Percentiles rank a stretch among this genome's conserved stretches.
Evolutionary conservation across 1,140 invertebrate genomes (phyloP).

Genomic region (Heliothis subflexa): DNA sequence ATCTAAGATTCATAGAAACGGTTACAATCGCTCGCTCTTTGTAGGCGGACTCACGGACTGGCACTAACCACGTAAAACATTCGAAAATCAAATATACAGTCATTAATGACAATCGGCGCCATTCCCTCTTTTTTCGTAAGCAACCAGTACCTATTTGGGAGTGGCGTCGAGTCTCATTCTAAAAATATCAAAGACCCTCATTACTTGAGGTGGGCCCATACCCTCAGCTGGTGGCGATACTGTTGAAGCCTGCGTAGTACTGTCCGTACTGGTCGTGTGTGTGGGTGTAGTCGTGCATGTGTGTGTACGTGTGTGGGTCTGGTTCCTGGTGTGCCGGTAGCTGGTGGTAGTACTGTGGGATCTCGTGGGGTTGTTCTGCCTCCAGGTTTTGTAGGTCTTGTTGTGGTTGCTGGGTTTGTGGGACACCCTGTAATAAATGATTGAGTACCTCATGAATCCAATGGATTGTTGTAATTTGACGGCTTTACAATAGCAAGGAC

Average conservation of each 20-base stretch:
- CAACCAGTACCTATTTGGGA: not conserved
- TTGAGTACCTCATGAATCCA: too few species aligned
- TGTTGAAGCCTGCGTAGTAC: conserved; percentile 64
- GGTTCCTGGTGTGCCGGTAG: conserved; percentile 32
- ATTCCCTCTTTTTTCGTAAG: not conserved
- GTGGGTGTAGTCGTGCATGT: conserved; percentile 29
- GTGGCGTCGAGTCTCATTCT: not conserved
- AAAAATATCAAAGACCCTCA: conserved; percentile 48
- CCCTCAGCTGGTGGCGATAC: conserved; percentile 68
- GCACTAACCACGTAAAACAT: not conserved
- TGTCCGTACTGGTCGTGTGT: conserved; percentile 54
- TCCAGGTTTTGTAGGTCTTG: conserved; percentile 45
- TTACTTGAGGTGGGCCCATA: conserved; percentile 38
- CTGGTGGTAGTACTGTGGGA: conserved; percentile 52
- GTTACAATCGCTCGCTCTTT: not conserved
- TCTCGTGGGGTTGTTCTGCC: not conserved
- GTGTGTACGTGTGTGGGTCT: conserved; percentile 24
- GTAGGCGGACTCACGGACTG: conserved; percentile 20
- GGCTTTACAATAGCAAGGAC: too few species aligned
- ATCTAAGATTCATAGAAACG: not conserved
- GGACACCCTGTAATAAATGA: conserved; percentile 13
- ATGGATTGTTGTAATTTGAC: too few species aligned
- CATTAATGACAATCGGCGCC: not conserved
- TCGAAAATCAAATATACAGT: not conserved
- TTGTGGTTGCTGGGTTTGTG: conserved; percentile 27